phyloP scores from a whole-genome alignment of 2,797 vertebrate species.

The Moxostoma hubbsi region DNA sequence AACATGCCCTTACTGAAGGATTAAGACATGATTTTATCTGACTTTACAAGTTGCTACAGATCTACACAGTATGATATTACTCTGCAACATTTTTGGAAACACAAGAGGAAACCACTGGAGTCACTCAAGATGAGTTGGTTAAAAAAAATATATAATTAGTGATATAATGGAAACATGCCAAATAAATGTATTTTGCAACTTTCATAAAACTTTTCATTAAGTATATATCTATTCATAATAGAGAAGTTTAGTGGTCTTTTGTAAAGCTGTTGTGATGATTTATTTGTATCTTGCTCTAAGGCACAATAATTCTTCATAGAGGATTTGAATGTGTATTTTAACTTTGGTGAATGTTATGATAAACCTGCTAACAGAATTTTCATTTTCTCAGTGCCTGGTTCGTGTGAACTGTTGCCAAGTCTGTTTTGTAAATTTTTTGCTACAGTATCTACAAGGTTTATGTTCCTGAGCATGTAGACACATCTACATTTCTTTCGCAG shows the following conservation, averaged over 20 bases:
- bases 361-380: not conserved
- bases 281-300: not conserved
- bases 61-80: not conserved
- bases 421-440: not conserved
- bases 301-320: not conserved
- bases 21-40: conserved; percentile 22
- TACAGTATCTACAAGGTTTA: too few species aligned
- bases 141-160: not conserved
- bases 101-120: not conserved
- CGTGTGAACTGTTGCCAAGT: not conserved
- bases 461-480: conserved; percentile 16
- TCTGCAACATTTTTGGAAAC: not conserved
- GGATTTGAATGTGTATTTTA: not conserved
- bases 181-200: not conserved
- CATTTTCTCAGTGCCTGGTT: not conserved
- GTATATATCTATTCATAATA: too few species aligned
- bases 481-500: conserved; percentile 7
- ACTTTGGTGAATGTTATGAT: not conserved
- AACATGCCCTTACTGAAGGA: conserved; percentile 34
- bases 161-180: not conserved
- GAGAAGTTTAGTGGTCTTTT: not conserved
- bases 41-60: not conserved
- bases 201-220: not conserved
- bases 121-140: not conserved
- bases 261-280: not conserved